These are phyloP conservation scores for Megalops cyprinoides DNA, from an alignment of 2,797 vertebrate species.

Conservation along the genomic window DNA sequence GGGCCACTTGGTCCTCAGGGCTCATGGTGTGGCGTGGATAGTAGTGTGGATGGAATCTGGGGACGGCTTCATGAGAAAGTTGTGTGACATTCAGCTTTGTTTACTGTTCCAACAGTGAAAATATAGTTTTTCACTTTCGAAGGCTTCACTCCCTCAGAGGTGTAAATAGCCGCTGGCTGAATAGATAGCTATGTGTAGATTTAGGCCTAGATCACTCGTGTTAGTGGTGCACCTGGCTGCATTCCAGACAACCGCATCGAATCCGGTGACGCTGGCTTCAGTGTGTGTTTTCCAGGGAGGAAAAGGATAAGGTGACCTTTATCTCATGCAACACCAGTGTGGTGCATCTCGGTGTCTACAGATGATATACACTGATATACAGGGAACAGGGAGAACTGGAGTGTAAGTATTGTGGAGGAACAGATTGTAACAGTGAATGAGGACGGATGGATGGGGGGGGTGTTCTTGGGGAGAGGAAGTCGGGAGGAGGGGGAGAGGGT, in stretches of 20 bases:
- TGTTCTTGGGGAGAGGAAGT: background rate
- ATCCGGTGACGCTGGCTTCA: slow-evolving; percentile 31
- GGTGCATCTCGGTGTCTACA: background rate
- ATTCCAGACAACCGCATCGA: slow-evolving; percentile 48
- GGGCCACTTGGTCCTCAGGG: background rate
- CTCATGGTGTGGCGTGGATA: background rate
- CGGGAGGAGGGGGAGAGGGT: background rate
- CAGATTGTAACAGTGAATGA: background rate
- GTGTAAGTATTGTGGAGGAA: background rate
- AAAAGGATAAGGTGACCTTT: background rate
- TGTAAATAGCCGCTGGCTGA: background rate
- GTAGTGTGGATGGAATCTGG: background rate
- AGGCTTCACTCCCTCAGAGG: too few species aligned
- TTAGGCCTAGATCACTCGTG: slow-evolving; percentile 50
- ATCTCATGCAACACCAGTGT: background rate
- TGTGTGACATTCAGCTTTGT: slow-evolving; percentile 29
- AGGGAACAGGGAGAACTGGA: background rate
- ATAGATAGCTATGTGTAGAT: slow-evolving; percentile 35
- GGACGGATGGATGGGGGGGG: background rate
- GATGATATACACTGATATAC: background rate
- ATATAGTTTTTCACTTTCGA: slow-evolving; percentile 6
- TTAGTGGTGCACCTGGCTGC: slow-evolving; percentile 24
- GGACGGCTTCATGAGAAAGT: slow-evolving; percentile 33
- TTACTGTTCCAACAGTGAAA: background rate
- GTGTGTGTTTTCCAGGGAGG: slow-evolving; percentile 49